A percentile compares a stretch with the other conserved stretches of the same genome.
phyloP scores from a whole-genome alignment of 2,797 vertebrate species.

The Sebastes itinus region DNA sequence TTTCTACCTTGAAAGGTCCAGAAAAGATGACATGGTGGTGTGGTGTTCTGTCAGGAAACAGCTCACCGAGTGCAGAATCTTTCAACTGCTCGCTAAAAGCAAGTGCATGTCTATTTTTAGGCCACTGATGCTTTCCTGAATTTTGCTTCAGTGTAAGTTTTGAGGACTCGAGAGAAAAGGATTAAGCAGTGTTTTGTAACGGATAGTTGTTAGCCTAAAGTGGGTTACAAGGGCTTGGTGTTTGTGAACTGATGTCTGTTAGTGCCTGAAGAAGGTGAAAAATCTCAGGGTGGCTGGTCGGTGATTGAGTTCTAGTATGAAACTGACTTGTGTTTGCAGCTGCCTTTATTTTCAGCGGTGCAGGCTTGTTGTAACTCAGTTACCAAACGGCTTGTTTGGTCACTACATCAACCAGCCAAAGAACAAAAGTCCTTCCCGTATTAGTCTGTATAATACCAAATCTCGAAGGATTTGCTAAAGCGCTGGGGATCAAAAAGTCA shows the following conservation, averaged over 20 bases:
- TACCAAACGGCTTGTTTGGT: conserved; percentile 5
- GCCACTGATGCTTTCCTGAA: conserved; percentile 46
- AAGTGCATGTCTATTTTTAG: conserved; percentile 69
- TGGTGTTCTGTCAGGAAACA: conserved; percentile 29
- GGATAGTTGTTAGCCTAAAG: conserved; percentile 27
- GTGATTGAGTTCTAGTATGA: background rate
- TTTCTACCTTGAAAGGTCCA: conserved; percentile 31
- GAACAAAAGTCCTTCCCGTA: conserved; percentile 10
- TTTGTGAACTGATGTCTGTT: conserved; percentile 5
- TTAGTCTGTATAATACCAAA: conserved; percentile 42
- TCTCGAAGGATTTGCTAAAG: conserved; percentile 59
- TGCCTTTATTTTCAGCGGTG: background rate
- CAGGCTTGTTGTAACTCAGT: background rate
- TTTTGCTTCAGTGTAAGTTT: conserved; percentile 54
- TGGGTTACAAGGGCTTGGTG: conserved; percentile 1
- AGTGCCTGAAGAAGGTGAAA: background rate
- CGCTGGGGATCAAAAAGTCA: conserved; percentile 55
- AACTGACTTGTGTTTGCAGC: background rate
- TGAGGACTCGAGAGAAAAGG: conserved; percentile 35
- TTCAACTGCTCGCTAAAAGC: conserved; percentile 60
- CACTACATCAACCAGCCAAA: background rate
- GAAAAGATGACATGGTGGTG: conserved; percentile 32
- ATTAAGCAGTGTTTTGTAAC: conserved; percentile 43
- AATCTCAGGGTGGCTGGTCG: background rate
- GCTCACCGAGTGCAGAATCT: conserved; percentile 71